Evolutionary conservation across 2,113 vertebrate genomes (phyloP), one percentile per base, ranked within the genome.

Genomic region (Perca schrenkii): DNA sequence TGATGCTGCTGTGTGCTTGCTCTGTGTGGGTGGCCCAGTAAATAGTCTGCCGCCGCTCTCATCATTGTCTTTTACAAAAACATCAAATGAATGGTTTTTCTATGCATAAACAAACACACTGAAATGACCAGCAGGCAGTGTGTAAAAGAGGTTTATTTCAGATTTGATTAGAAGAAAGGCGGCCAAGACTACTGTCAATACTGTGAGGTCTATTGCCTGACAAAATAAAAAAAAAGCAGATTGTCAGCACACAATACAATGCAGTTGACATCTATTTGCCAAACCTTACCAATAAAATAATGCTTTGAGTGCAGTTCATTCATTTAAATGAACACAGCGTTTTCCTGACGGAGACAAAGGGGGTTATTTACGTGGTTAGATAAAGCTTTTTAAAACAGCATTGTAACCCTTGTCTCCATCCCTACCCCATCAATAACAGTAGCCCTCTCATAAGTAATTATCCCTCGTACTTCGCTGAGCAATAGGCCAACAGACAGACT

Each of bases 391-490:
- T 43, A 52, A 73, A 84, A 79, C 64, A 80, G 53, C 64, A 58
- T 54, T 58, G 53, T 36, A 74, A 76, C 77, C 61, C 66, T 61
- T 65, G 49, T 64, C 73, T 83, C 67, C 40, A 54, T 57, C 14
- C 54, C 28, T 5, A 21, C 34, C 46, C 61, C 83, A 85, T 85
- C 82, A 86, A 74, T 80, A 84, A 67, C 53, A 60, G 61, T 10
- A 34, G 73, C 71, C 83, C 86, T 77, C 74, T 86, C 75, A 91
- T 75, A 65, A 67, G 70, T 88, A 82, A 92, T 90, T 83, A 90
- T 79, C 82, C 61, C 62, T 34, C 3, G 50, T 13, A 76, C 82
- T 90, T 82, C 3, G 53, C 79, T 74, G 84, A 85, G 86, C 76
- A 77, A 79, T 69, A 74, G 66, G 74, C 76, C 83, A 52, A 47